A percentile compares a stretch with the other conserved stretches of the same genome.
These are phyloP conservation scores for Montipora capricornis DNA, from an alignment of 64 coral and sea anemone genomes.

Conservation along the genomic window DNA sequence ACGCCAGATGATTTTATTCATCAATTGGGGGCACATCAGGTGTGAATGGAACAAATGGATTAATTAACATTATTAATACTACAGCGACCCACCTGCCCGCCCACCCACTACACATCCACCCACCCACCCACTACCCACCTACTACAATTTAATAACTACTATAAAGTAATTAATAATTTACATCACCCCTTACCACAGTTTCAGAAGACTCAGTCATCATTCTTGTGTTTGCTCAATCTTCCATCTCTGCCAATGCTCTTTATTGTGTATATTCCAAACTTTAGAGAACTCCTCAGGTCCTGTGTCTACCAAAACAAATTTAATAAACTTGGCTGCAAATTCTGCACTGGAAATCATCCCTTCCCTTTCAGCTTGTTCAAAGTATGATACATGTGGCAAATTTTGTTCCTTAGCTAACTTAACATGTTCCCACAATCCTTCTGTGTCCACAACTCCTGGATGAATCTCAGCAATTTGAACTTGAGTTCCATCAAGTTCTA, in stretches of 20 bases:
- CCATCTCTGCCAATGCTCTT: conserved; percentile 65
- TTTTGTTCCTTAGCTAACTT: conserved; percentile 71
- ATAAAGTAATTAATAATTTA: background rate
- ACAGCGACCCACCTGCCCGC: too few relatives aligned
- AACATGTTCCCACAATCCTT: conserved; percentile 80
- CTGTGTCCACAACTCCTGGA: conserved; percentile 76
- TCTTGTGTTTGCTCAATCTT: background rate
- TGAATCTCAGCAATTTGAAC: conserved; percentile 60
- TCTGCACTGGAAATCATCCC: conserved; percentile 56
- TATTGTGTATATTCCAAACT: conserved; percentile 75
- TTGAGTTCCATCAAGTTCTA: conserved; percentile 59
- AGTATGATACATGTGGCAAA: conserved; percentile 73
- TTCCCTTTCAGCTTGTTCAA: conserved; percentile 68
- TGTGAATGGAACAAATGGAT: too few relatives aligned
- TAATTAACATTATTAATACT: too few relatives aligned
- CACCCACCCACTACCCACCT: too few relatives aligned
- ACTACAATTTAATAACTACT: too few relatives aligned
- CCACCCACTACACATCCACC: too few relatives aligned
- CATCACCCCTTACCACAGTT: background rate
- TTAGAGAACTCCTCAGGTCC: conserved; percentile 64
- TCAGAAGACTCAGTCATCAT: background rate
- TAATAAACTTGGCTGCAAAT: conserved; percentile 72
- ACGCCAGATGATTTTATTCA: too few relatives aligned
- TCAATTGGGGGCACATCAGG: too few relatives aligned
- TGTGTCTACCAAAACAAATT: conserved; percentile 68